Percentiles rank a stretch among this genome's conserved stretches.
These are phyloP conservation scores for Puntigrus tetrazona DNA, from an alignment of 2,113 vertebrate species.

Conservation along the genomic window DNA sequence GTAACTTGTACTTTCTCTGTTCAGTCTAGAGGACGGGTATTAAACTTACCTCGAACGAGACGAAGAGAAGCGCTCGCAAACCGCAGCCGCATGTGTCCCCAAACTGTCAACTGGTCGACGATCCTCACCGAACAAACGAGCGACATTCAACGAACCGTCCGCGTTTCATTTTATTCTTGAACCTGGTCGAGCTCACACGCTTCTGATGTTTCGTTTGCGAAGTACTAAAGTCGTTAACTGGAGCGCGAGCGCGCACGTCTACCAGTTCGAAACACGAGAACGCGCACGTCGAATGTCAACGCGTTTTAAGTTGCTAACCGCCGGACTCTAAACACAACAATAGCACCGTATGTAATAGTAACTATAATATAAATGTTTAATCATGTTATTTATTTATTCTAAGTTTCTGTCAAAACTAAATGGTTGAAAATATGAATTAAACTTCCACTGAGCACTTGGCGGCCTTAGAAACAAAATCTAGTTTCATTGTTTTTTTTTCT, in stretches of 20 bases:
- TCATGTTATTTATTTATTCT: too few species aligned
- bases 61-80: neutral
- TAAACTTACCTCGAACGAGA: slow-evolving; percentile 23
- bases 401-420: neutral
- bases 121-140: neutral
- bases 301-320: neutral
- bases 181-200: neutral
- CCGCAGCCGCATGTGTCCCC: neutral
- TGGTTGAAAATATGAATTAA: neutral
- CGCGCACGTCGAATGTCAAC: slow-evolving; percentile 41
- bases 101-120: neutral
- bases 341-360: neutral
- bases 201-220: neutral
- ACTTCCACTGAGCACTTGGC: neutral
- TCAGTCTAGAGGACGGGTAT: neutral
- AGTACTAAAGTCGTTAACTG: neutral
- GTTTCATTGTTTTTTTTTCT: neutral
- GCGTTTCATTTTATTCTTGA: neutral
- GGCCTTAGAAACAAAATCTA: neutral
- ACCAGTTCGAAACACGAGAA: neutral
- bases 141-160: neutral
- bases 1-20: neutral
- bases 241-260: neutral
- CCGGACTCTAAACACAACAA: neutral
- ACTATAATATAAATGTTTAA: neutral